Base-by-base conservation (phyloP, 2,888 invertebrate species). In the Lochmaea capreae region DNA sequence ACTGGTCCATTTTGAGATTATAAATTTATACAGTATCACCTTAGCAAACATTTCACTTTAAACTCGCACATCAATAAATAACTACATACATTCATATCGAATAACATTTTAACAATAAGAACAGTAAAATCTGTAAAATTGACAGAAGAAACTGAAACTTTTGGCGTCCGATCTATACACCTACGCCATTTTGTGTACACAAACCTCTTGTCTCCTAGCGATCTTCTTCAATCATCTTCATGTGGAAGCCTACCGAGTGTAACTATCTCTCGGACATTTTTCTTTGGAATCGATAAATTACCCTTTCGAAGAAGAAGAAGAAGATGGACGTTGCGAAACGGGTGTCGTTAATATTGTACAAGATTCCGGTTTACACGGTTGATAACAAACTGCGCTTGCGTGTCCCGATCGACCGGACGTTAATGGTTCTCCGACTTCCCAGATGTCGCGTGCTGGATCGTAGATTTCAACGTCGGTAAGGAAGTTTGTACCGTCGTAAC, bases 391-490 rank as follows among this genome's bases (percentile, higher is more conserved):
- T 3, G 97, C 96, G 62, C 96, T 94, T 0, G 97, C 96, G 87
- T 97, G 97, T 0, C 97, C 97, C 11, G 97, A 97, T 67, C 97
- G 91, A 11, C 95, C 95, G 6, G 95, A 94, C 22, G 94, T 92
- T 84, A 97, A 91, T 6, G 93, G 90, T 8, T 93, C 90, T 54
- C 95, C 95, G 77, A 91, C 89, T 76, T 90, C 89, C 97, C 97
- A 97, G 18, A 88, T 85, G 87, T 97, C 91, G 59, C 89, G 89
- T 2, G 89, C 88, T 5, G 96, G 95, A 86, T 97, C 94, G 87
- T 95, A 97, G 72, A 96, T 93, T 88, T 97, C 97, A 22, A 97
- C 96, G 66, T 94, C 93, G 76, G 93, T 91, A 58, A 97, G 88
- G 88, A 97, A 97, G 74, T 93, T 91, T 52, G 91, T 91, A 68